Evolutionary conservation across 2,113 vertebrate genomes (phyloP), one percentile per base, ranked within the genome.

Genomic region (Neogobius melanostomus): DNA sequence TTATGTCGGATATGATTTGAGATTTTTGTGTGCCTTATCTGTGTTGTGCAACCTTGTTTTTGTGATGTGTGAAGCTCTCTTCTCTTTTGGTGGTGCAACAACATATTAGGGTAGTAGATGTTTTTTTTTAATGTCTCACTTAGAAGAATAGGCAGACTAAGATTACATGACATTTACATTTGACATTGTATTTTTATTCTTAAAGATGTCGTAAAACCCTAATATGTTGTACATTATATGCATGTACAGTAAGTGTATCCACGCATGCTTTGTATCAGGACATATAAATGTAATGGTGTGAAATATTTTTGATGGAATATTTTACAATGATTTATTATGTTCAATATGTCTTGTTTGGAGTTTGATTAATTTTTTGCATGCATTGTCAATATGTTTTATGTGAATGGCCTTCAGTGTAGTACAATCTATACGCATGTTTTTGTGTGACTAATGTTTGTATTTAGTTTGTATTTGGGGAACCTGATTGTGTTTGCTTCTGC

Each of bases 361-460:
- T 56, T 42, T 43, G 36, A 15, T 43, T 6, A 11, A 44, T 60
- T 44, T 43, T n/a, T 36, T 60, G 57, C 57, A 43, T 44, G 57
- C 15, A 8, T 54, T 36, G 28, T 36, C 28, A 36, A 17, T 21
- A n/a, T 60, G 21, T 60, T 6, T 43, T 43, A 11, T 44, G 16
- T 11, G 16, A 16, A 54, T 21, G 16, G 16, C 3, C 16, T 54
- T 16, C 12, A 56, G 5, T 28, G 53, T 21, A 11, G 6, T 52
- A 15, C 8, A 12, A 11, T 12, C 11, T 57, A 7, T 8, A 42
- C 82, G 85, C 77, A 86, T 78, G 11, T 68, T 54, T 66, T 46
- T 72, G 62, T 74, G n/a, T 74, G n/a, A 56, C 68, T 76, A 57
- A 71, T 72, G 48, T 80, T 74, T 64, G 36, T 46, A 57, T 65